phyloP scores from a whole-genome alignment of 2,888 invertebrate species.

The Drosophila leonis region DNA sequence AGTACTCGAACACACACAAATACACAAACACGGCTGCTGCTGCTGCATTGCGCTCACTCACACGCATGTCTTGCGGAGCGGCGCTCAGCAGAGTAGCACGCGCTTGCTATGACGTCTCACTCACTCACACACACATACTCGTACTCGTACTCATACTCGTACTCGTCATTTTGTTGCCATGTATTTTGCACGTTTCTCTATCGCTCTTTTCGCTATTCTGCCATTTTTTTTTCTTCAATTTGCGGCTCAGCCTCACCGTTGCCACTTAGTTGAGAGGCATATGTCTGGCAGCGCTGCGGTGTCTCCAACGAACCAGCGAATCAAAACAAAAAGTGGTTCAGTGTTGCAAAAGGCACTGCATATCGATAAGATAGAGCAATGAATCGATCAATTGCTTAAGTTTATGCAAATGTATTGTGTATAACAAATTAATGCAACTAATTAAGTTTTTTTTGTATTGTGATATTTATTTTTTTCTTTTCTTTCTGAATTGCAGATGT shows the following conservation, averaged over 20 bases:
- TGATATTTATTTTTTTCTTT: slow-evolving; percentile 6
- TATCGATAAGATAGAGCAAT: slow-evolving; percentile 31
- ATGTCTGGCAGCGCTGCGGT: slow-evolving; percentile 48
- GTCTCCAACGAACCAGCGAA: slow-evolving; percentile 55
- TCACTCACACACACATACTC: slow-evolving; percentile 36
- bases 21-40: slow-evolving; percentile 20
- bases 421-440: background rate
- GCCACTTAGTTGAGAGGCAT: slow-evolving; percentile 56
- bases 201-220: slow-evolving; percentile 50
- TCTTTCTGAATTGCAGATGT: slow-evolving; percentile 89
- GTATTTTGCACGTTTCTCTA: slow-evolving; percentile 61
- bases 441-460: slow-evolving; percentile 10
- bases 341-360: slow-evolving; percentile 44
- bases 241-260: slow-evolving; percentile 47
- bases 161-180: slow-evolving; percentile 42
- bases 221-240: slow-evolving; percentile 31
- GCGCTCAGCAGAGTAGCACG: slow-evolving; percentile 53
- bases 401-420: slow-evolving; percentile 2
- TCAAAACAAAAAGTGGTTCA: slow-evolving; percentile 68
- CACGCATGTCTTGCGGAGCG: slow-evolving; percentile 51
- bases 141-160: background rate
- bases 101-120: slow-evolving; percentile 59
- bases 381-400: slow-evolving; percentile 22
- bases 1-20: slow-evolving; percentile 26
- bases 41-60: slow-evolving; percentile 63